Percentiles rank a stretch among this genome's conserved stretches.
phyloP scores from a whole-genome alignment of 2,113 vertebrate species.

The Hymenochirus boettgeri region DNA sequence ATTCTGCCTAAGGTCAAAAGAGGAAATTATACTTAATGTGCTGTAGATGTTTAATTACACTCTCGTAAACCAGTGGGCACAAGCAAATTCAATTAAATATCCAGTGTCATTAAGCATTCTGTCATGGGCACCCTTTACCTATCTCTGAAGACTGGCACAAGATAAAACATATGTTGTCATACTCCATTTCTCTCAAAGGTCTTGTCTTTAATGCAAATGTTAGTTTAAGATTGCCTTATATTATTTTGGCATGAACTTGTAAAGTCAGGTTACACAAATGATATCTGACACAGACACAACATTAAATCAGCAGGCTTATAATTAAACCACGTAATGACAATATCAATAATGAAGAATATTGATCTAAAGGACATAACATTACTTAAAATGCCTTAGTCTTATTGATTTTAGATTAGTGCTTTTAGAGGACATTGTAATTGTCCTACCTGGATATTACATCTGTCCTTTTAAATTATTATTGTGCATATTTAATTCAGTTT shows the following conservation, averaged over 20 bases:
- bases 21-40: constrained; percentile 6
- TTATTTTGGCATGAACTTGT: constrained; percentile 1
- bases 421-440: constrained; percentile 18
- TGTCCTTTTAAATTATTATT: too few relatives aligned
- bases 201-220: not conserved
- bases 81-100: constrained; percentile 27
- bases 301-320: constrained; percentile 17
- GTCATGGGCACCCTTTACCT: constrained; percentile 3
- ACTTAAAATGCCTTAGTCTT: constrained; percentile 16
- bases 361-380: constrained; percentile 27
- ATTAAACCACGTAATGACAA: constrained; percentile 31
- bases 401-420: constrained; percentile 32
- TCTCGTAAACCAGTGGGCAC: not conserved
- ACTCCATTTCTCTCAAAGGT: constrained; percentile 6
- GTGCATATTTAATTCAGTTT: too few relatives aligned
- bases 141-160: constrained; percentile 11
- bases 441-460: too few relatives aligned
- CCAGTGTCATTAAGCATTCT: constrained; percentile 15
- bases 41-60: constrained; percentile 10
- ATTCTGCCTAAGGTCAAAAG: not conserved
- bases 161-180: constrained; percentile 14
- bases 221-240: not conserved
- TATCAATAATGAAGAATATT: constrained; percentile 31
- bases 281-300: constrained; percentile 4
- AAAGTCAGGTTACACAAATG: constrained; percentile 3